These are phyloP conservation scores for Heliconius cydno DNA, from an alignment of 2,888 invertebrate species.

Conservation along the genomic window DNA sequence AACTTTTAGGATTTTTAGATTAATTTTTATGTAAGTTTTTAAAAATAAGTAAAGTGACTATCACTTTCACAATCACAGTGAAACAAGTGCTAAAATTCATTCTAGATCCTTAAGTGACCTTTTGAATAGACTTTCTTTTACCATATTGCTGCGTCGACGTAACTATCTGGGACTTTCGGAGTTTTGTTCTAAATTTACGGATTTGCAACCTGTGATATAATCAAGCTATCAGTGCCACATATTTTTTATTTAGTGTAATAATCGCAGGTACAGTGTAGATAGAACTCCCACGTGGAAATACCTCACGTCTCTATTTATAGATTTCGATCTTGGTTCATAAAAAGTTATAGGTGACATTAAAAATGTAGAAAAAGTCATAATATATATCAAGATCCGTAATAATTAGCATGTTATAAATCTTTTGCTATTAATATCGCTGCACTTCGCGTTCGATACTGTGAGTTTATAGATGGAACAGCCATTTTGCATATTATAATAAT, in stretches of 20 bases:
- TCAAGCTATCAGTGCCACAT: conserved; percentile 70
- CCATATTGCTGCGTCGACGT: conserved; percentile 73
- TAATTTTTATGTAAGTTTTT: conserved; percentile 66
- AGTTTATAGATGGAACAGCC: conserved; percentile 40
- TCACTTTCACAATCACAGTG: conserved; percentile 56
- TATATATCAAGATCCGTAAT: conserved; percentile 24
- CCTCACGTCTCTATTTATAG: conserved; percentile 81
- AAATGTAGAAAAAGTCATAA: conserved; percentile 54
- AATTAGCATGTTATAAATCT: conserved; percentile 24
- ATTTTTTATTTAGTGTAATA: conserved; percentile 63
- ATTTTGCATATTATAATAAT: conserved; percentile 43
- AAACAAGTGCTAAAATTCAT: conserved; percentile 69
- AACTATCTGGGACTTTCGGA: conserved; percentile 58
- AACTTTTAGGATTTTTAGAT: conserved; percentile 61
- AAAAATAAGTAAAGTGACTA: conserved; percentile 64
- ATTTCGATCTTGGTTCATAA: conserved; percentile 74
- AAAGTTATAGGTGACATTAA: conserved; percentile 65
- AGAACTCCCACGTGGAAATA: conserved; percentile 83
- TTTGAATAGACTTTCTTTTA: conserved; percentile 77
- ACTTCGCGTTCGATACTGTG: conserved; percentile 32
- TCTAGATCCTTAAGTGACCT: conserved; percentile 81
- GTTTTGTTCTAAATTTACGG: conserved; percentile 56
- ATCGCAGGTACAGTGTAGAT: conserved; percentile 69
- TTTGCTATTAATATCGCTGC: conserved; percentile 19
- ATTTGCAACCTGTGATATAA: conserved; percentile 71